These are phyloP conservation scores for Trachelipus rathkii DNA, from an alignment of 1,140 invertebrate species.

Conservation along the genomic window DNA sequence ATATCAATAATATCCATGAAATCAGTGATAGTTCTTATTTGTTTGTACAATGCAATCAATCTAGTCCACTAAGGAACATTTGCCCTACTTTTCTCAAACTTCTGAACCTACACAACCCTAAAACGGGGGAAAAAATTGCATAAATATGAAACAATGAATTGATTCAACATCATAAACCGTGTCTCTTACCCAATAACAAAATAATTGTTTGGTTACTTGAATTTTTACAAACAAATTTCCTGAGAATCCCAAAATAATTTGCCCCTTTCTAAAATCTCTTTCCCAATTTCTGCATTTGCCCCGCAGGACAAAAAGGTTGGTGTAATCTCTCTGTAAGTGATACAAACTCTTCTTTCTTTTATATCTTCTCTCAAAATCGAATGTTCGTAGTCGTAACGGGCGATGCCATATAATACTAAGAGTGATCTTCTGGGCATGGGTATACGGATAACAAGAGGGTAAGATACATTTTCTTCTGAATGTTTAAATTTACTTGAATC, in stretches of 20 bases:
- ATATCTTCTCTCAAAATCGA: conserved; percentile 78
- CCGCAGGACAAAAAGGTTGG: conserved; percentile 69
- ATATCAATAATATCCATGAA: too few species aligned
- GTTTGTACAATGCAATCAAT: too few species aligned
- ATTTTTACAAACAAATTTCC: conserved; percentile 19
- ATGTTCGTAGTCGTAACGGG: conserved; percentile 88
- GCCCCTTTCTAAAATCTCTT: conserved; percentile 60
- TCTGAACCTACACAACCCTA: too few species aligned
- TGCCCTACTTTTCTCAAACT: too few species aligned
- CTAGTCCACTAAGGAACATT: too few species aligned
- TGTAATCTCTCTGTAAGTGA: conserved; percentile 91
- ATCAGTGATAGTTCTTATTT: too few species aligned
- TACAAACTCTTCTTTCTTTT: conserved; percentile 69
- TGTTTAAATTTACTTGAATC: too few species aligned
- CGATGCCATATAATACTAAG: conserved; percentile 74
- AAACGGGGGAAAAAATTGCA: too few species aligned
- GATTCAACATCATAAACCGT: too few species aligned
- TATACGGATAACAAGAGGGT: conserved; percentile 63
- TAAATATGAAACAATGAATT: too few species aligned
- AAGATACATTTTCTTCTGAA: conserved; percentile 21
- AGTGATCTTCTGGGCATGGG: conserved; percentile 81
- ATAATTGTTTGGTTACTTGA: background rate
- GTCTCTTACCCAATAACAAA: too few species aligned
- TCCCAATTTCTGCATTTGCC: conserved; percentile 55
- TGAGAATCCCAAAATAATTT: conserved; percentile 57